phyloP scores from a whole-genome alignment of 2,797 vertebrate genomes.

The Argya squamiceps region DNA sequence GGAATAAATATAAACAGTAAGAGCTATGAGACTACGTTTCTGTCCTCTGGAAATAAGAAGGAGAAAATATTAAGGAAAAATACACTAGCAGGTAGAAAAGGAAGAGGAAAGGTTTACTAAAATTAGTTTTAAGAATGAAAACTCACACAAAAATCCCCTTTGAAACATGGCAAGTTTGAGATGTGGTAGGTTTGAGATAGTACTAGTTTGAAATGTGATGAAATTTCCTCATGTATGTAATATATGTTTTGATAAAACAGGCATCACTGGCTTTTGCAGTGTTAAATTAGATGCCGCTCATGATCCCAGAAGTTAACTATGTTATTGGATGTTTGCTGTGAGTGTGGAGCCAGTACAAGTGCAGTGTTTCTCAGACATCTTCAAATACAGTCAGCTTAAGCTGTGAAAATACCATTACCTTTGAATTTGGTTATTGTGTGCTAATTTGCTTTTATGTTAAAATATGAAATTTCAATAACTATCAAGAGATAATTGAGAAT shows the following conservation, averaged over 20 bases:
- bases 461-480: neutral
- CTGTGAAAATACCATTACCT: neutral
- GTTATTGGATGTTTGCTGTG: neutral
- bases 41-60: neutral
- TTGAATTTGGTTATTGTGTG: neutral
- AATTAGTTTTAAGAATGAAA: neutral
- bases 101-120: neutral
- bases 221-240: neutral
- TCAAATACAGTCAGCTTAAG: neutral
- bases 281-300: neutral
- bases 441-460: neutral
- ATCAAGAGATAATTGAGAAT: neutral
- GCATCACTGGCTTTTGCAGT: neutral
- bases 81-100: neutral
- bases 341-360: neutral
- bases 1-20: neutral
- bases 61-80: neutral
- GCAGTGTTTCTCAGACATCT: neutral
- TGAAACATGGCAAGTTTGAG: neutral
- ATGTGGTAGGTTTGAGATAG: no score
- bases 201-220: neutral
- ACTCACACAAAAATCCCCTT: accelerated
- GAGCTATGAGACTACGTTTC: neutral
- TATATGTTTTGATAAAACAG: neutral
- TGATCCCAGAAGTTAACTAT: neutral